A percentile compares a stretch with the other conserved stretches of the same genome.
Evolutionary conservation across 2,888 invertebrate species (phyloP).

Genomic region (Rhimphoctona megacephalus): DNA sequence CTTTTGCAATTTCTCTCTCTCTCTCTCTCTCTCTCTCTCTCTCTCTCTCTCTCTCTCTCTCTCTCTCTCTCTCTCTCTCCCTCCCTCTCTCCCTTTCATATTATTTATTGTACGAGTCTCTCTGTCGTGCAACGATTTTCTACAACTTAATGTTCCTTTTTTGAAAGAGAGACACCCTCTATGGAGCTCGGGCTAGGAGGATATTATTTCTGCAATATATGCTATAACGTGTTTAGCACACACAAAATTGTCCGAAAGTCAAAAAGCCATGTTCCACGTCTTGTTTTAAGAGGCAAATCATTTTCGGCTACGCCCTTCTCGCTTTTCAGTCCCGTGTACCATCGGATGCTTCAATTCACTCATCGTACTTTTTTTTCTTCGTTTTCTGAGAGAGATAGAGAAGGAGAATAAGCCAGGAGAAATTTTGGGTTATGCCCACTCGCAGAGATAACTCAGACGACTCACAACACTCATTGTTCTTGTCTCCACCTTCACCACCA

Average conservation of each 20-base stretch:
- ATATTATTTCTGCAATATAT: slow-evolving; percentile 16
- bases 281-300: slow-evolving; percentile 16
- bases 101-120: not conserved
- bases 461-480: slow-evolving; percentile 83
- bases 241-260: slow-evolving; percentile 16
- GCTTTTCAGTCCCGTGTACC: not conserved
- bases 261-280: slow-evolving; percentile 34
- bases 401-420: not conserved
- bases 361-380: slow-evolving; percentile 5
- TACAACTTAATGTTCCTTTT: not conserved
- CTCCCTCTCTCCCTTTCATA: slow-evolving; percentile 45
- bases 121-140: not conserved
- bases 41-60: too few species aligned
- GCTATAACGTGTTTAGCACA: slow-evolving; percentile 28
- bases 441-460: slow-evolving; percentile 50
- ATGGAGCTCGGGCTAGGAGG: slow-evolving; percentile 14
- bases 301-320: not conserved
- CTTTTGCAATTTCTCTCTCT: slow-evolving; percentile 47
- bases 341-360: not conserved
- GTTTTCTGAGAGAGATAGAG: not conserved
- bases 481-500: slow-evolving; percentile 75
- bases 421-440: slow-evolving; percentile 65
- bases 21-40: slow-evolving; percentile 52
- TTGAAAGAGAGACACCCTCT: slow-evolving; percentile 43
- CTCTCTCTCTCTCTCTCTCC: slow-evolving; percentile 43